Percentiles rank a stretch among this genome's conserved stretches.
Evolutionary conservation across 2,113 vertebrate species (phyloP).

Genomic region (Podilymbus podiceps): DNA sequence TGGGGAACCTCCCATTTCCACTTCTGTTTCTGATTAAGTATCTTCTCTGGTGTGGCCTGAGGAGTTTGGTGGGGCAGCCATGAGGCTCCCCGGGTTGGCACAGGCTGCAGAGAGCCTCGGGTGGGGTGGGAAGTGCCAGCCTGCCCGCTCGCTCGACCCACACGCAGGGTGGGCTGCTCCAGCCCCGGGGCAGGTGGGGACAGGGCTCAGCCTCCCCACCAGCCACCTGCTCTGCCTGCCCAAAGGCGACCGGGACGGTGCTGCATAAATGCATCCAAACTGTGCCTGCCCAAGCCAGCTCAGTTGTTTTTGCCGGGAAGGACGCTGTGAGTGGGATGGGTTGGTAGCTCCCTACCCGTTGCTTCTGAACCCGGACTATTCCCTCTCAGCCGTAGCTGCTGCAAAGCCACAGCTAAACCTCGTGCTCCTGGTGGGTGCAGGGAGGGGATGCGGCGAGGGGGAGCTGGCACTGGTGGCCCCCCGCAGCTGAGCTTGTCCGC

Average conservation of each 20-base stretch:
- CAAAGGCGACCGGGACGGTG: not conserved
- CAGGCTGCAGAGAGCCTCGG: not conserved
- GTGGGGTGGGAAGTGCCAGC: not conserved
- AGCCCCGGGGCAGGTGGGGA: not conserved
- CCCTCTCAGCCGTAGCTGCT: not conserved
- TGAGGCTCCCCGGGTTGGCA: not conserved
- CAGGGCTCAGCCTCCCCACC: not conserved
- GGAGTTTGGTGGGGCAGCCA: not conserved
- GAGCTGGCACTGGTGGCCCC: not conserved
- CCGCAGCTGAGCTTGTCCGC: rapidly evolving
- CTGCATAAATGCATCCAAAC: rapidly evolving
- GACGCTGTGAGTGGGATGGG: rapidly evolving
- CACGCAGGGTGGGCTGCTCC: not conserved
- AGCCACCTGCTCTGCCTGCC: too few relatives aligned
- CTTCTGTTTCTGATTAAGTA: not conserved
- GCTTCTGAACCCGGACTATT: not conserved
- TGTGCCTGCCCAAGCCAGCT: not conserved
- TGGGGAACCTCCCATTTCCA: not conserved
- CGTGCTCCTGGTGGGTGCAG: not conserved
- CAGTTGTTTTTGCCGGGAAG: not conserved
- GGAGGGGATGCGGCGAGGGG: not conserved
- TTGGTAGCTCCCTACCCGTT: not conserved
- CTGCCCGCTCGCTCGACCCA: rapidly evolving
- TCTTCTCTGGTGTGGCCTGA: not conserved
- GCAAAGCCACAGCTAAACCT: not conserved